Percentiles rank a stretch among this genome's conserved stretches.
Evolutionary conservation across 1,140 invertebrate genomes (phyloP).

Genomic region (Zaprionus tsacasi): DNA sequence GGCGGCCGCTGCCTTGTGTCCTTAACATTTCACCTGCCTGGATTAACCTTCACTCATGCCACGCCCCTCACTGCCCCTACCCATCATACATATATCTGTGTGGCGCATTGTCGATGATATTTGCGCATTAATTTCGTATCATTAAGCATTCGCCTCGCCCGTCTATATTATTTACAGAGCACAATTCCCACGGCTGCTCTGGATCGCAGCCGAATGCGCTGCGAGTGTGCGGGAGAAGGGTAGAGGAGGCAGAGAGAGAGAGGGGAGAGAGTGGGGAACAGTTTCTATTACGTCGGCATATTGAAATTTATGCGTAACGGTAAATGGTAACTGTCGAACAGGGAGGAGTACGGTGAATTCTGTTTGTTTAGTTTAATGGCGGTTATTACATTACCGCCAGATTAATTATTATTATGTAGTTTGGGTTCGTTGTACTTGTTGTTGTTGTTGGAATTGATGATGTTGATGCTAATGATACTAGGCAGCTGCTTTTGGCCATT

Average conservation of each 20-base stretch:
- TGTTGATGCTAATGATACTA: constrained; percentile 37
- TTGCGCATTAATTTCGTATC: constrained; percentile 77
- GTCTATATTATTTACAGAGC: constrained; percentile 65
- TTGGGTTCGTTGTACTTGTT: constrained; percentile 12
- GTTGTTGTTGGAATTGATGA: constrained; percentile 18
- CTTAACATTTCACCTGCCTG: constrained; percentile 41
- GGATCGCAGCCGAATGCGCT: constrained; percentile 2
- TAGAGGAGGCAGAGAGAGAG: too few species aligned
- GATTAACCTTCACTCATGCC: constrained; percentile 11
- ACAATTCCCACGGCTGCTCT: constrained; percentile 21
- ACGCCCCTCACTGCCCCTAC: background rate
- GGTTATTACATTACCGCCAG: constrained; percentile 71
- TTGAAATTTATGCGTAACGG: constrained; percentile 71
- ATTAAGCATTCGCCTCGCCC: constrained; percentile 63
- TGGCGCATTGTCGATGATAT: constrained; percentile 52
- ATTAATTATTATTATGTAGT: constrained; percentile 60
- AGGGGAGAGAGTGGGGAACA: background rate
- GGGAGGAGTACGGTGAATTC: constrained; percentile 34
- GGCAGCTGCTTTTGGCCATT: constrained; percentile 17
- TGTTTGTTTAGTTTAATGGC: constrained; percentile 78
- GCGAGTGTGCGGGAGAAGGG: background rate
- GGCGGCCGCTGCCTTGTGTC: constrained; percentile 11
- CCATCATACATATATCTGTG: constrained; percentile 8
- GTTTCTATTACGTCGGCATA: constrained; percentile 29
- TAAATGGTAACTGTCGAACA: constrained; percentile 38